Base-by-base conservation (phyloP, 2,888 invertebrate genomes). In the Scaptomyza tumidula region DNA sequence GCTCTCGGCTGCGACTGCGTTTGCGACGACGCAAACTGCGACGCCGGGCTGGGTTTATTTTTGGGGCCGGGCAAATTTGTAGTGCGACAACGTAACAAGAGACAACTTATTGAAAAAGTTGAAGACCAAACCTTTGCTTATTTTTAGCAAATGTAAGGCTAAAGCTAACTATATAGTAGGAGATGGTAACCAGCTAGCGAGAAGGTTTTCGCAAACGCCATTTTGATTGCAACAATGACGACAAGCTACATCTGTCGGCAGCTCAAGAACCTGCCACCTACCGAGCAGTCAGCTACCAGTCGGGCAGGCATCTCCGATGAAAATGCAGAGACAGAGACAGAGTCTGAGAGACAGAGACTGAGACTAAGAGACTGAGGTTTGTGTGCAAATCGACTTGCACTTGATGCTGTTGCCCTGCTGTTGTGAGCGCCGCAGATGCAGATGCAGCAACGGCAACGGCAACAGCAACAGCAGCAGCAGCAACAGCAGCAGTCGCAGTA, bases 401-500 rank as follows among this genome's bases (percentile, higher is more conserved):
- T 76, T 70, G 61, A 58, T 87, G 88, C 90, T 90, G 90, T 69
- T 88, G 75, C 71, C 91, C 90, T 88, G 90, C 72, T 90, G 77
- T 70, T 65, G 61, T 60, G 84, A 90, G 88, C 90, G 90, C 81
- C 88, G 89, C 82, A 76, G 86, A 88, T 90, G 90, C 90, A 90
- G 90, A 90, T 90, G 90, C 90, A 88, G 86, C 88, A 78, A 73
- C 76, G 67, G 59, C 71, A 61, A 49, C 58, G 45, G 48, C 63
- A 55, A 73, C 68, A 59, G 66, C 76, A 71, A 62, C 75, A 79
- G 61, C 81, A 75, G 60, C 84, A 74, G 71, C 78, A 79, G 77
- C 85, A 88, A 78, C 77, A 81, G 77, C 82, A 82, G 61, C 81
- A 75, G 62, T 82, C 52, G 48, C 69, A 59, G 54, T 68, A 66